A percentile compares a stretch with the other conserved stretches of the same genome.
phyloP scores from a whole-genome alignment of 2,888 invertebrate genomes.

The Erebia ligea region DNA sequence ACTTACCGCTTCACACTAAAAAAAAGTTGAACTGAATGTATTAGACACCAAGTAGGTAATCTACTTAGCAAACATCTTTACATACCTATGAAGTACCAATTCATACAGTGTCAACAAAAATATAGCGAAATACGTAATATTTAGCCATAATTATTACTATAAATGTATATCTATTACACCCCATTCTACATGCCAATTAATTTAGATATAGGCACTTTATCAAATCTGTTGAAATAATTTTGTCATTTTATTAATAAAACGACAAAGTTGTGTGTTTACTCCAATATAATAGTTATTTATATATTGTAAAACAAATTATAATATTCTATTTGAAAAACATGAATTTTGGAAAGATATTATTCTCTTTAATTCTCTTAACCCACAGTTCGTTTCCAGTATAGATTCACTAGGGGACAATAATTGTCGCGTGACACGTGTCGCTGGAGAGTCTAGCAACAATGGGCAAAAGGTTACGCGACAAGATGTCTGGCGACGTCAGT shows the following conservation, averaged over 20 bases:
- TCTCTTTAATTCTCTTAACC: conserved; percentile 59
- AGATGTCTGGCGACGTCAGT: too few species aligned
- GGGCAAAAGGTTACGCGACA: too few species aligned
- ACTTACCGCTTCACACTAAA: too few species aligned
- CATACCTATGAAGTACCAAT: background rate
- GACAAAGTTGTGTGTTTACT: conserved; percentile 62
- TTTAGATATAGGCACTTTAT: conserved; percentile 28
- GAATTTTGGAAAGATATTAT: conserved; percentile 32
- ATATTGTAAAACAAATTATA: conserved; percentile 43
- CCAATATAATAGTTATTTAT: conserved; percentile 44
- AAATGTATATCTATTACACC: conserved; percentile 26
- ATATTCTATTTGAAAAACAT: conserved; percentile 43
- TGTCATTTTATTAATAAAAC: conserved; percentile 72
- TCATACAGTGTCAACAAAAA: conserved; percentile 6
- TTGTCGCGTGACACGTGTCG: too few species aligned
- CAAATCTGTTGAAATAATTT: conserved; percentile 55
- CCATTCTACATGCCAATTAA: conserved; percentile 31
- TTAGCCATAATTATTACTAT: conserved; percentile 11
- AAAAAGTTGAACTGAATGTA: too few species aligned
- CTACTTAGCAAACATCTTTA: too few species aligned
- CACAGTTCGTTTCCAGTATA: too few species aligned
- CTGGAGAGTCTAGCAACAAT: too few species aligned
- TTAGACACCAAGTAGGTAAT: too few species aligned
- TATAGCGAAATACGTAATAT: conserved; percentile 4
- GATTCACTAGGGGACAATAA: too few species aligned